phyloP scores from a whole-genome alignment of 2,888 invertebrate genomes.

The Apomyelois bistriatella region DNA sequence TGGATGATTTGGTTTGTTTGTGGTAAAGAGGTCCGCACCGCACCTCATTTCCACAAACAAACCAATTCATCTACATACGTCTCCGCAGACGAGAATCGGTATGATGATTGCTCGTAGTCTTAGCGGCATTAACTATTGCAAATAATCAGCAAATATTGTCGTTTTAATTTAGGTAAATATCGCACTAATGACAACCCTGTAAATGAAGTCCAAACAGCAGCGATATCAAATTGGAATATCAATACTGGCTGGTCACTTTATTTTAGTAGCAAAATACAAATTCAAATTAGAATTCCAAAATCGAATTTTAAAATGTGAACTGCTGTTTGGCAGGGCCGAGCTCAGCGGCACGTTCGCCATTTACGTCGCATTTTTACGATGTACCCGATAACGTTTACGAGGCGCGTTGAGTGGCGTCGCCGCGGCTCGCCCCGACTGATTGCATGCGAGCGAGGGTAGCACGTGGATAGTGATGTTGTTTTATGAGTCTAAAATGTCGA shows the following conservation, averaged over 20 bases:
- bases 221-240: background rate
- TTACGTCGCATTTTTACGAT: conserved; percentile 76
- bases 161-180: too few species aligned
- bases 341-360: conserved; percentile 58
- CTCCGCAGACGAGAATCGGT: too few species aligned
- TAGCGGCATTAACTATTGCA: too few species aligned
- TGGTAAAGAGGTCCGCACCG: too few species aligned
- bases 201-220: background rate
- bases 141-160: too few species aligned
- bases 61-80: too few species aligned
- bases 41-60: too few species aligned
- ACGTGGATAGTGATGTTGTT: conserved; percentile 24
- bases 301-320: conserved; percentile 29
- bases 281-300: conserved; percentile 13
- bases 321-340: conserved; percentile 15
- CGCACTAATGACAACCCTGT: background rate
- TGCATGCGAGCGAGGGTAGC: conserved; percentile 59
- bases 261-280: conserved; percentile 4
- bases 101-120: too few species aligned
- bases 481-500: background rate
- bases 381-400: conserved; percentile 77
- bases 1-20: too few species aligned
- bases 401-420: conserved; percentile 75
- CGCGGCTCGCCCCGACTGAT: conserved; percentile 71
- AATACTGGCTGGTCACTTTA: conserved; percentile 6